A percentile compares a stretch with the other conserved stretches of the same genome.
phyloP scores from a whole-genome alignment of 2,797 vertebrate species.

The Trematocara caparti region DNA sequence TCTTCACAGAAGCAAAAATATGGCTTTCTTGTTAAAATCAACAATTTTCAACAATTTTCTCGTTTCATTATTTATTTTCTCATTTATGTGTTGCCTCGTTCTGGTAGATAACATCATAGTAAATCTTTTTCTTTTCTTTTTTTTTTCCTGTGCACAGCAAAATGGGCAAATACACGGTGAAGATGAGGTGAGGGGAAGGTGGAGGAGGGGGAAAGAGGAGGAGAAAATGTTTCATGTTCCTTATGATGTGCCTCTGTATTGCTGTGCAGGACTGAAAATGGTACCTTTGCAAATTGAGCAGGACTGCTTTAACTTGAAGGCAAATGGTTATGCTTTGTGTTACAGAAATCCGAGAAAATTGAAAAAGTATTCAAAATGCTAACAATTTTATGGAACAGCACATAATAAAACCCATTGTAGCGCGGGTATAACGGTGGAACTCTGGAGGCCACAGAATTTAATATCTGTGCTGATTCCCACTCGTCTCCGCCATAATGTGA shows the following conservation, averaged over 20 bases:
- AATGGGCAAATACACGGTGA: slow-evolving; percentile 64
- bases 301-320: slow-evolving; percentile 63
- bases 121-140: slow-evolving; percentile 30
- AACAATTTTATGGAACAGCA: slow-evolving; percentile 43
- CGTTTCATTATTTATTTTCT: slow-evolving; percentile 43
- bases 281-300: slow-evolving; percentile 54
- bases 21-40: slow-evolving; percentile 11
- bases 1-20: not conserved
- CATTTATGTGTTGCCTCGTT: slow-evolving; percentile 29
- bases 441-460: slow-evolving; percentile 51
- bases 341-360: slow-evolving; percentile 52
- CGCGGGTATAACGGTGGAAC: slow-evolving; percentile 10
- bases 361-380: slow-evolving; percentile 56
- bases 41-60: slow-evolving; percentile 24
- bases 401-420: slow-evolving; percentile 50
- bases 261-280: slow-evolving; percentile 47
- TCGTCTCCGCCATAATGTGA: slow-evolving; percentile 16
- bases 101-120: slow-evolving; percentile 43
- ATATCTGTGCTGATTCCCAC: slow-evolving; percentile 43
- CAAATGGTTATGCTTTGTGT: slow-evolving; percentile 62
- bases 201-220: slow-evolving; percentile 1
- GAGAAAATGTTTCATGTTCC: slow-evolving; percentile 59
- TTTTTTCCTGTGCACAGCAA: slow-evolving; percentile 47
- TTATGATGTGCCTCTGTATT: slow-evolving; percentile 55
- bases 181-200: slow-evolving; percentile 52